Evolutionary conservation across 2,797 vertebrate species (phyloP).

Genomic region (Coregonus suidteri): DNA sequence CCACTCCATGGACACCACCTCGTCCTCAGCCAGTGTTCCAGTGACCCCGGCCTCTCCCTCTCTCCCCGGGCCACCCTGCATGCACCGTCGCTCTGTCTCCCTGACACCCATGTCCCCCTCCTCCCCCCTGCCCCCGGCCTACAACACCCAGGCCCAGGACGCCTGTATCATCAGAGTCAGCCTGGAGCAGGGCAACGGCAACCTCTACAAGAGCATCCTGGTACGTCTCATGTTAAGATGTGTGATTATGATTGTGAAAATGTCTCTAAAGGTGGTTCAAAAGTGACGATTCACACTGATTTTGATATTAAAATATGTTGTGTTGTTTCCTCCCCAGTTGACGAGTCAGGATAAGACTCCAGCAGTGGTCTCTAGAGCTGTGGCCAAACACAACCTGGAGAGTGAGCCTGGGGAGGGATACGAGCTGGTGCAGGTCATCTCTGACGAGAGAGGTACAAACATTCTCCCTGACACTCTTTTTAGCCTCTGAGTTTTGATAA

Average conservation of each 20-base stretch:
- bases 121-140: constrained; percentile 74
- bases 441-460: constrained; percentile 86
- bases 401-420: constrained; percentile 80
- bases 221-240: constrained; percentile 64
- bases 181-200: constrained; percentile 83
- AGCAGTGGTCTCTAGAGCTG: constrained; percentile 87
- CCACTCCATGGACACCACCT: constrained; percentile 83
- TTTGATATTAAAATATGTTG: too few relatives aligned
- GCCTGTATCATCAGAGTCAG: constrained; percentile 89
- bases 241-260: background rate
- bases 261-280: background rate
- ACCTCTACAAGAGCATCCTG: constrained; percentile 96
- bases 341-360: constrained; percentile 94
- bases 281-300: background rate
- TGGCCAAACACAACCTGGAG: constrained; percentile 92
- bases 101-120: constrained; percentile 67
- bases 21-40: constrained; percentile 78
- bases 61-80: constrained; percentile 63
- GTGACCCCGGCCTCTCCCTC: constrained; percentile 66
- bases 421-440: constrained; percentile 93
- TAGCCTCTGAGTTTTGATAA: background rate
- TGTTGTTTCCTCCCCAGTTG: constrained; percentile 69
- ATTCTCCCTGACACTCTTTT: constrained; percentile 7
- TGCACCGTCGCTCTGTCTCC: constrained; percentile 76
- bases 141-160: constrained; percentile 89